phyloP scores from a whole-genome alignment of 1,140 invertebrate genomes.

The Arion vulgaris region DNA sequence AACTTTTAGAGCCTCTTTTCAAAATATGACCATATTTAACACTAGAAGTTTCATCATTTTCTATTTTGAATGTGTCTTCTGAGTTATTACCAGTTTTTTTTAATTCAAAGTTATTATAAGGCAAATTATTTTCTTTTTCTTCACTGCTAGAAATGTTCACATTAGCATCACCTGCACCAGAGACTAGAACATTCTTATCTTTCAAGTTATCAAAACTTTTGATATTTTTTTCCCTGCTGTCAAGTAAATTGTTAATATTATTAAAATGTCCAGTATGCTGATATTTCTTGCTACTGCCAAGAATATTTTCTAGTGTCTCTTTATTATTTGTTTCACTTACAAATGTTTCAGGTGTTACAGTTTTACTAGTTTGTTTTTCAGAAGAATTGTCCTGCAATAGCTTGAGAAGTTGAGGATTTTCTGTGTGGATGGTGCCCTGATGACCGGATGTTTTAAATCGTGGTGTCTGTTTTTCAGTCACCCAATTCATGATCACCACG shows the following conservation, averaged over 20 bases:
- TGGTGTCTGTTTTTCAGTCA: not conserved
- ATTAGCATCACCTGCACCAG: slow-evolving; percentile 10
- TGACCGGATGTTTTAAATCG: not conserved
- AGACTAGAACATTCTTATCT: not conserved
- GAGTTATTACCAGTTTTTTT: not conserved
- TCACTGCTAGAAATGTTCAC: not conserved
- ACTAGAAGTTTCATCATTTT: not conserved
- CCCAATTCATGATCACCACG: slow-evolving; percentile 13
- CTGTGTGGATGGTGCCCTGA: slow-evolving; percentile 22
- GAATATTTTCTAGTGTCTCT: not conserved
- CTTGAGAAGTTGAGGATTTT: slow-evolving; percentile 22
- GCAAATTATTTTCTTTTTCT: not conserved
- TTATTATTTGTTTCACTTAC: not conserved
- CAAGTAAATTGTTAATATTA: not conserved
- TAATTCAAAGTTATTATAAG: not conserved
- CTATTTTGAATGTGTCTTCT: not conserved
- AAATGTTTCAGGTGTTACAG: not conserved
- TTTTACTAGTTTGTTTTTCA: not conserved
- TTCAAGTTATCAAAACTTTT: not conserved
- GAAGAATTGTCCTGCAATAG: not conserved
- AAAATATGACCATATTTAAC: not conserved
- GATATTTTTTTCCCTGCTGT: not conserved
- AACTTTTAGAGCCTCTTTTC: not conserved
- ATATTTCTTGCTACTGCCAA: not conserved
- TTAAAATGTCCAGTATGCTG: not conserved